Conservation (phyloP, 2,888 invertebrate genomes). For the Panorpa germanica region DNA sequence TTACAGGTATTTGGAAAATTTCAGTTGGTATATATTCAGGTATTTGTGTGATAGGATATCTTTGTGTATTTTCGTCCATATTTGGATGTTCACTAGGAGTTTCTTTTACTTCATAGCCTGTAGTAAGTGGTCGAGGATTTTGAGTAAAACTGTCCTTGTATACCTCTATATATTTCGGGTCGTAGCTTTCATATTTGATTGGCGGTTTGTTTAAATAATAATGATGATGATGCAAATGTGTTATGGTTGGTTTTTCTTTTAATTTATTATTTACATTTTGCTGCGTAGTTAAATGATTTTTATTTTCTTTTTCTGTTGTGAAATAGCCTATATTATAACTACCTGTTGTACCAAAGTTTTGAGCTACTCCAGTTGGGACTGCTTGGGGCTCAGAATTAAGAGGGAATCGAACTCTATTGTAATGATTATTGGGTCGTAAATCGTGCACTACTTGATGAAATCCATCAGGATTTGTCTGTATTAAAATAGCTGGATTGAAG, state of each 20-base stretch:
- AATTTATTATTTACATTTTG: conserved; percentile 8
- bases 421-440: conserved; percentile 6
- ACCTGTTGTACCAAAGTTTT: conserved; percentile 7
- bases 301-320: conserved; percentile 5
- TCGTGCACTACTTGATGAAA: too few species aligned
- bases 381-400: background rate
- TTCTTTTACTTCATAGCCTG: conserved; percentile 20
- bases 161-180: background rate
- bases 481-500: conserved; percentile 11
- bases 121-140: conserved; percentile 14
- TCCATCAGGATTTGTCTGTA: conserved; percentile 11
- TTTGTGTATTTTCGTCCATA: conserved; percentile 18
- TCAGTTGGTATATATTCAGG: too few species aligned
- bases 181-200: conserved; percentile 7
- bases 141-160: conserved; percentile 17
- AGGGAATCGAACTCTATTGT: background rate
- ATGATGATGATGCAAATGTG: conserved; percentile 25
- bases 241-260: conserved; percentile 13
- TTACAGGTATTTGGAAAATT: too few species aligned
- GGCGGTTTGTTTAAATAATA: conserved; percentile 14
- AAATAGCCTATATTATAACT: conserved; percentile 8
- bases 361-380: background rate
- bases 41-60: too few species aligned
- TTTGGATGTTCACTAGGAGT: conserved; percentile 27
- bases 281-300: conserved; percentile 5